These are phyloP conservation scores for Drosophila truncata DNA, from an alignment of 1,140 invertebrate species.

Conservation along the genomic window DNA sequence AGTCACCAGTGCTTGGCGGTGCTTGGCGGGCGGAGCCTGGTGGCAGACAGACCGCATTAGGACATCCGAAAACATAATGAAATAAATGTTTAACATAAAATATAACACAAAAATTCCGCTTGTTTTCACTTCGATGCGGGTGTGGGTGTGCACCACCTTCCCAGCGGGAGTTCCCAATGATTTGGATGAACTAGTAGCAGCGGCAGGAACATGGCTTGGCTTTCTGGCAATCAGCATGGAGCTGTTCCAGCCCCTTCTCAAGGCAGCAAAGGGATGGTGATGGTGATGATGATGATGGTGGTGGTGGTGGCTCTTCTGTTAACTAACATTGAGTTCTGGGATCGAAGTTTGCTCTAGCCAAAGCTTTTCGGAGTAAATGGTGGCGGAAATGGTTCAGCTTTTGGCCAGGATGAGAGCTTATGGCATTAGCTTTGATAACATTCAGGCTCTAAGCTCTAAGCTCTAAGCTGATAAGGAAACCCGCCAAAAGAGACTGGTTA, in stretches of 20 bases:
- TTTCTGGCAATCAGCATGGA: constrained; percentile 43
- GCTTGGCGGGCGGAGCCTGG: constrained; percentile 5
- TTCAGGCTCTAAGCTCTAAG: background rate
- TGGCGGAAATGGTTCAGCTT: background rate
- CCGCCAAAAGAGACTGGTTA: background rate
- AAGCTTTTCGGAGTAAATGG: constrained; percentile 18
- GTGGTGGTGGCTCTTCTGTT: constrained; percentile 4
- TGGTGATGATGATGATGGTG: background rate
- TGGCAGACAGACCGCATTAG: constrained; percentile 42
- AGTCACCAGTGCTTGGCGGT: constrained; percentile 1
- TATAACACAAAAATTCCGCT: constrained; percentile 30
- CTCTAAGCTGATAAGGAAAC: background rate
- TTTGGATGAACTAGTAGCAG: constrained; percentile 16
- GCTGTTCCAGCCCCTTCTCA: background rate
- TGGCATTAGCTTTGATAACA: background rate
- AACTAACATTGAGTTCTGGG: background rate
- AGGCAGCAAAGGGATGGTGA: background rate
- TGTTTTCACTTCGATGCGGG: constrained; percentile 51
- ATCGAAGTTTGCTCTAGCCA: background rate
- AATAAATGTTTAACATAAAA: constrained; percentile 76
- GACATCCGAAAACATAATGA: constrained; percentile 53
- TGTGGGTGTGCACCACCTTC: background rate
- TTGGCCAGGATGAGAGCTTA: background rate
- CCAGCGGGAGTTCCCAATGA: constrained; percentile 30
- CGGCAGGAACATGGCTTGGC: constrained; percentile 38